Base-by-base conservation (phyloP, 2,888 invertebrate species). In the Tenthredo amoena region DNA sequence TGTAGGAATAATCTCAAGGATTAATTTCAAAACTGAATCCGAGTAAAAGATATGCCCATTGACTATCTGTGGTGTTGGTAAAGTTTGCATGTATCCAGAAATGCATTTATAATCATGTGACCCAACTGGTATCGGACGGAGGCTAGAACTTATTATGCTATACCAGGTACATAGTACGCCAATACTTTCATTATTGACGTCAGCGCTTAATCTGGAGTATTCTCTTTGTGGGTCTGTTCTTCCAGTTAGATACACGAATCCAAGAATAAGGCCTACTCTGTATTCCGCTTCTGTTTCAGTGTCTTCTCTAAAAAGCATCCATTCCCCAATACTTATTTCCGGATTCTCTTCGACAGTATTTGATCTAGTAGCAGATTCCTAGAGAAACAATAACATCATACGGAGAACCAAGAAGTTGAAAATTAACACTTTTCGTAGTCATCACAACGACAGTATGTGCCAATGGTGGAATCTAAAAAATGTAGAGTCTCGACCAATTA, bases 101-200 rank as follows among this genome's bases (percentile, higher is more conserved):
- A 74, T 74, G 74, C 74, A 21, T 74, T 74, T 43, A n/a, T 74
- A 47, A 74, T 21, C 43, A 74, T 74, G 74, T 74, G 74, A 74
- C 43, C 43, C 9, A 9, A 74, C 74, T 74, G 74, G 47, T 74
- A 21, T 40, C 74, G 47, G 74, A 74, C 43, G 43, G 26, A 74
- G 74, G 47, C 43, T 43, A 74, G 43, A 74, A 43, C 74, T 47
- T 74, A 43, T 43, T 43, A 74, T 21, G 47, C 43, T 43, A 74
- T 47, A 74, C 74, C 74, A 74, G 74, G 74, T 43, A 74, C 74
- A 74, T 43, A 74, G 43, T 40, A 74, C 74, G 74, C 74, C 74
- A 74, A 74, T 74, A 74, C 40, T 74, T 74, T 18, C 9, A 43
- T 43, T 74, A 74, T 43, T 43, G 21, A 74, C 21, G 74, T 74